Percentiles rank a stretch among this genome's conserved stretches.
Conservation (phyloP, 2,888 invertebrate species). For the Sphinx pinastri region DNA sequence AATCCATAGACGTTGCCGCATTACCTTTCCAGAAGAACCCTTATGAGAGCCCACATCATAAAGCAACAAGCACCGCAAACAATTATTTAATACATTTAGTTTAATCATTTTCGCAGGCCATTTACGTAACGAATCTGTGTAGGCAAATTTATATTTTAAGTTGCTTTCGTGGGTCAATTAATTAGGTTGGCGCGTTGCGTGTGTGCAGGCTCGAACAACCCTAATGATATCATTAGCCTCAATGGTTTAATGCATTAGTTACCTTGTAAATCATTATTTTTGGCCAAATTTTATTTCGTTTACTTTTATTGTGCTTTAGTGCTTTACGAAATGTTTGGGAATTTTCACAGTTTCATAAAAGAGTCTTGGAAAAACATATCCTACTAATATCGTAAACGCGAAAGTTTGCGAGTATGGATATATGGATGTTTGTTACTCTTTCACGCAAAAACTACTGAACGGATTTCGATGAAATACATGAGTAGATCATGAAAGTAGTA, state of each 20-base stretch:
- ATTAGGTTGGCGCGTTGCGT: constrained; percentile 32
- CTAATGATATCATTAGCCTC: constrained; percentile 31
- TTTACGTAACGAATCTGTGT: constrained; percentile 22
- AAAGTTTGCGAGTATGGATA: too few relatives aligned
- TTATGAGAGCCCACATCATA: background rate
- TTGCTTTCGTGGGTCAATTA: constrained; percentile 29
- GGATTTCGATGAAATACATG: too few relatives aligned
- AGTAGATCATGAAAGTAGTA: too few relatives aligned
- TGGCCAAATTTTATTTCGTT: constrained; percentile 24
- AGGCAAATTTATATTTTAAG: constrained; percentile 21
- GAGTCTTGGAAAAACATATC: too few relatives aligned
- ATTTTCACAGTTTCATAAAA: background rate
- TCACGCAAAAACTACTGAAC: too few relatives aligned
- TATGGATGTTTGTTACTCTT: too few relatives aligned
- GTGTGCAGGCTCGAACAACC: constrained; percentile 30
- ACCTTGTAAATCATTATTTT: constrained; percentile 29
- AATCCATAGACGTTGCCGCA: too few relatives aligned
- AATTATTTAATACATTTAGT: background rate
- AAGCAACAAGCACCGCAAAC: background rate
- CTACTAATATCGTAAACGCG: too few relatives aligned
- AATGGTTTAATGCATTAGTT: constrained; percentile 31
- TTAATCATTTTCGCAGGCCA: constrained; percentile 20
- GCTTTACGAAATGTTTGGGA: background rate
- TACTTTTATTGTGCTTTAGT: constrained; percentile 11
- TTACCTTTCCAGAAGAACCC: too few relatives aligned